Percentiles rank a stretch among this genome's conserved stretches.
Conservation (phyloP, 2,888 invertebrate species). For the Strigamia transsilvanica region DNA sequence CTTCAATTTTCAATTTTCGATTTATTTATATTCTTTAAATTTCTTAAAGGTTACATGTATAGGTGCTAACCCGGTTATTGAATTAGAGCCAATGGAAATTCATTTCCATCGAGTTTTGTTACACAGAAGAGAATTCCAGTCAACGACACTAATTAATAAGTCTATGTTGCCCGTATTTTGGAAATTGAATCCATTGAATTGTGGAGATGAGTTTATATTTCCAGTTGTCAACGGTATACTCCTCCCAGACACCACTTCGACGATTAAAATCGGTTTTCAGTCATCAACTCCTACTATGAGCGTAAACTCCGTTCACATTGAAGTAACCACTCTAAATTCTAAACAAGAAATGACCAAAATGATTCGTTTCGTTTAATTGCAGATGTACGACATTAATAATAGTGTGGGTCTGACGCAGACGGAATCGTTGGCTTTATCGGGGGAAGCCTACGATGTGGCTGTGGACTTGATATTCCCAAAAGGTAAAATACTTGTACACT, state of each 20-base stretch:
- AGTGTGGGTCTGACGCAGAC: neutral
- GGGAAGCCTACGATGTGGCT: neutral
- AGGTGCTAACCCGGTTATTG: neutral
- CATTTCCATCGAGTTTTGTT: neutral
- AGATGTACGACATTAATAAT: neutral
- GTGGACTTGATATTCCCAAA: neutral
- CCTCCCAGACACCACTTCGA: neutral
- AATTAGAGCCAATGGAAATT: neutral
- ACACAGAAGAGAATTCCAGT: neutral
- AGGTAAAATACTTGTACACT: neutral
- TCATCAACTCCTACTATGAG: neutral
- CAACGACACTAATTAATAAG: neutral
- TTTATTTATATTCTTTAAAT: neutral
- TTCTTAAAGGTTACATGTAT: neutral
- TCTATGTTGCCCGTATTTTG: neutral
- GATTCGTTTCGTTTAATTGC: no score
- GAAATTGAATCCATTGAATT: neutral
- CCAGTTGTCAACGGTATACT: neutral
- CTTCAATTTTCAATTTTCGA: neutral
- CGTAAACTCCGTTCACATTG: neutral
- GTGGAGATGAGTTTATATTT: slow-evolving; percentile 4
- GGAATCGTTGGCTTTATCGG: neutral
- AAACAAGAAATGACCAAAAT: neutral
- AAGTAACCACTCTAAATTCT: neutral
- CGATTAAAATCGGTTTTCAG: neutral